These are phyloP conservation scores for Xenopus tropicalis DNA, from an alignment of 2,113 vertebrate species.

Conservation along the genomic window DNA sequence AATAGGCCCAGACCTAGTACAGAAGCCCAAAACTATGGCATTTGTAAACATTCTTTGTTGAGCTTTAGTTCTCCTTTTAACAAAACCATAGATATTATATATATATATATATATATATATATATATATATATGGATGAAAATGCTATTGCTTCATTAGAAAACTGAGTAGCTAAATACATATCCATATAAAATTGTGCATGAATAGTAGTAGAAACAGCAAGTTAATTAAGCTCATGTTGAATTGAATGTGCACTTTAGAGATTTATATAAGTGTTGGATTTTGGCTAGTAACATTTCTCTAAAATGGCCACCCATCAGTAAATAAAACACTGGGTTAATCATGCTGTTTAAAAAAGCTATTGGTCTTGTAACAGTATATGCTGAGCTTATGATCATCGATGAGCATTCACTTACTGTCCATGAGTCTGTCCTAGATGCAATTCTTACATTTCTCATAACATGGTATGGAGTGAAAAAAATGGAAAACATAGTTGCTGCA, in stretches of 20 bases:
- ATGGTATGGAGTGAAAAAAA: slow-evolving; percentile 85
- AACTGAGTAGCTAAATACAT: too few species aligned
- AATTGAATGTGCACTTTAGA: neutral
- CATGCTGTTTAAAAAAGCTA: slow-evolving; percentile 81
- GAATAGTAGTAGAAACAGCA: too few species aligned
- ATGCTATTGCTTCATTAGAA: too few species aligned
- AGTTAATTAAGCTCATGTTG: neutral
- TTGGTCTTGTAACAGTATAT: slow-evolving; percentile 72
- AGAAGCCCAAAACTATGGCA: too few species aligned
- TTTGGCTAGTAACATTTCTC: slow-evolving; percentile 67
- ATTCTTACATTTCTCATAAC: slow-evolving; percentile 80
- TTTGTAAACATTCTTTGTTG: too few species aligned
- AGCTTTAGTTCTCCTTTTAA: too few species aligned
- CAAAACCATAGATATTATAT: too few species aligned
- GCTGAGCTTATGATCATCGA: slow-evolving; percentile 48
- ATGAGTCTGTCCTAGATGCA: slow-evolving; percentile 47
- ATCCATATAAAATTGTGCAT: too few species aligned
- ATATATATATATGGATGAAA: too few species aligned
- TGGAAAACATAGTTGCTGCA: slow-evolving; percentile 66
- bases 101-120: too few species aligned
- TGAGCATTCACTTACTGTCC: fast-evolving
- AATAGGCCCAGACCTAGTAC: too few species aligned
- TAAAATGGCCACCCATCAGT: slow-evolving; percentile 83
- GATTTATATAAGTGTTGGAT: slow-evolving; percentile 47
- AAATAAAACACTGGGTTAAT: slow-evolving; percentile 88